Evolutionary conservation across 1,140 invertebrate genomes (phyloP), one percentile per base, ranked within the genome.

Genomic region (Zaprionus lachaisei): DNA sequence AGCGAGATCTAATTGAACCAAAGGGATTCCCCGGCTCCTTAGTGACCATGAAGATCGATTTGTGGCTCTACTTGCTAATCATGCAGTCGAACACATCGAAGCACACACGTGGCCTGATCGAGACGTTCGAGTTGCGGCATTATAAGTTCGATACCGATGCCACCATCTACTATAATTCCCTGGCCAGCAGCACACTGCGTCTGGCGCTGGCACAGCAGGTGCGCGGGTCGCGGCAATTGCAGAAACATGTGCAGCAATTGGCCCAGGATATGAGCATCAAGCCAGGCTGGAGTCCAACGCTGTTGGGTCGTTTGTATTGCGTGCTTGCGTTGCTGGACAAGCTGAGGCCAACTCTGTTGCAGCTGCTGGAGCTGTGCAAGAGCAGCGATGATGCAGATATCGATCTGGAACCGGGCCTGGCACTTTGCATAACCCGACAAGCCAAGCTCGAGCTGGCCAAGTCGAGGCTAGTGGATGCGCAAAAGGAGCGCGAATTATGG

Each of bases 101-200:
- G 5, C 5, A 17, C 2, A 22, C 63, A 6, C 51, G 34, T 9
- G 61, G 47, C 24, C 44, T 71, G 2, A 22, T 78, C 38, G 64
- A 63, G 6, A 15, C 26, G 11, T 68, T 37, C 17, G 90, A 92
- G 9, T 11, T 91, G 7, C 74, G 79, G 5, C 41, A 83, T 20
- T 90, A 71, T 26, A 63, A 84, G 20, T 79, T 92, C 7, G 41
- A 68, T 7, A 4, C 12, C 12, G 71, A 83, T 24, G 64, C 69
- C 4, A 20, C 47, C 0, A 11, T 12, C 15, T 89, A 72, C 12
- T 54, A 37, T 15, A 44, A 72, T 0, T 17, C 56, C 0, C 28
- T 86, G 2, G 0, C 4, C 1, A 4, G 5, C 1, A 3, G 4
- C 0, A 15, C 15, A 6, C n/a, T 55, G 24, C 80, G 24, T 0